A percentile compares a stretch with the other conserved stretches of the same genome.
phyloP scores from a whole-genome alignment of 1,140 invertebrate species.

The Camponotus vicinus region DNA sequence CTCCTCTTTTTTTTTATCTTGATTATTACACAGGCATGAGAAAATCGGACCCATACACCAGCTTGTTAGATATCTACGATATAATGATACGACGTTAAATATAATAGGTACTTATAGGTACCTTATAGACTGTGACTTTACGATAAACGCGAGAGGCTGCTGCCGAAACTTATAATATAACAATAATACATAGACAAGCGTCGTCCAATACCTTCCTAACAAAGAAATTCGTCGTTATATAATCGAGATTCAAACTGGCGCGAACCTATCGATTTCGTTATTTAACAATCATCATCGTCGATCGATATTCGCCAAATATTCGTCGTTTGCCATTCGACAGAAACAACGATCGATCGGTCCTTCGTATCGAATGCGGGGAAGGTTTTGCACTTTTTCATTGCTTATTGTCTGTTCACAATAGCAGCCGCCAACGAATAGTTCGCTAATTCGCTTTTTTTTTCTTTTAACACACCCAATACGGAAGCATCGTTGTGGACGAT shows the following conservation, averaged over 20 bases:
- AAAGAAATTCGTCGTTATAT: conserved; percentile 12
- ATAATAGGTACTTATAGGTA: conserved; percentile 51
- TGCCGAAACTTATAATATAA: conserved; percentile 54
- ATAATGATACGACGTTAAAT: conserved; percentile 64
- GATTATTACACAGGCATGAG: conserved; percentile 77
- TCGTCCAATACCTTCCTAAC: conserved; percentile 57
- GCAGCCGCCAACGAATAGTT: conserved; percentile 83
- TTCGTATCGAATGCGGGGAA: conserved; percentile 55
- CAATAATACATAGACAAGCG: conserved; percentile 53
- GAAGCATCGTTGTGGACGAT: conserved; percentile 20
- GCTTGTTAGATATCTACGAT: conserved; percentile 81
- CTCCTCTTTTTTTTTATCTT: conserved; percentile 50
- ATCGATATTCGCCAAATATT: conserved; percentile 15
- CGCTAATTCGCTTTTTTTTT: conserved; percentile 45
- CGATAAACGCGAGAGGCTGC: conserved; percentile 37
- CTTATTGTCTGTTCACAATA: conserved; percentile 86
- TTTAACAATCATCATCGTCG: conserved; percentile 21
- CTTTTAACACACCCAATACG: conserved; percentile 2
- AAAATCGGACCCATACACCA: conserved; percentile 85
- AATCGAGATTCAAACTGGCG: not conserved
- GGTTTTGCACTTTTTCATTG: conserved; percentile 79
- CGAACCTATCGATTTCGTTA: conserved; percentile 21
- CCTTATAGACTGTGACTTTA: conserved; percentile 34
- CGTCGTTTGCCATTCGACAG: conserved; percentile 43
- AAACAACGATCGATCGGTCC: conserved; percentile 42